Evolutionary conservation across 64 coral and sea anemone genomes (phyloP), one percentile per base, ranked within the genome.

Genomic region (Orbicella faveolata): DNA sequence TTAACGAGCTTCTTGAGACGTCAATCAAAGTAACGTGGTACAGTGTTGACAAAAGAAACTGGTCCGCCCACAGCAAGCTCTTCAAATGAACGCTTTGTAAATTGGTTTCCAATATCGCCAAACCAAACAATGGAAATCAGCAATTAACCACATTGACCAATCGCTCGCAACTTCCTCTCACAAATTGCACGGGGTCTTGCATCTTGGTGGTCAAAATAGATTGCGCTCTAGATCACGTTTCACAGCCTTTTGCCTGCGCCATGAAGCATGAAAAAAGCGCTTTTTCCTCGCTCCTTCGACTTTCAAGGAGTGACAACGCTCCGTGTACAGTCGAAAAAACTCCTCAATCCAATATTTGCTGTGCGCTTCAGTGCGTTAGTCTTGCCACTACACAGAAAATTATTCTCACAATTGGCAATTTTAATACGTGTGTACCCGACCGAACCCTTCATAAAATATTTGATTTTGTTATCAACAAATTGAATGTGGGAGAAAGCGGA

Each of bases 21-120:
- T 98, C 96, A 98, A 83, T 98, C 96, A 98, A 98, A 98, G 93
- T 92, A 95, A 98, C 96, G 96, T 98, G 96, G 96, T 95, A 98
- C 52, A 95, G 90, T 93, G 93, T 90, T 95, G 96, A 98, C 96
- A 98, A 98, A 93, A 73, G 88, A 83, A 90, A 90, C 37, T 53
- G 89, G 87, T n/a, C 88, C 95, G 79, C 90, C 95, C 59, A 88
- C 89, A 96, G 89, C 86, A 79, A 86, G 78, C 78, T 96, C 92
- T 91, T 96, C 92, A 91, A 96, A 96, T 92, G 83, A 96, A 96
- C 89, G 95, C 95, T 93, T 96, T 96, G 95, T 96, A 96, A 96
- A 96, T 96, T 96, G 89, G 91, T 89, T 96, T 89, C 88, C 92
- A 93, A 96, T 96, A 96, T 96, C 92, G 59, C 89, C 82, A 90